Base-by-base conservation (phyloP, 53 echinoderm and acorn worm genomes). In the Henricia sp. region DNA sequence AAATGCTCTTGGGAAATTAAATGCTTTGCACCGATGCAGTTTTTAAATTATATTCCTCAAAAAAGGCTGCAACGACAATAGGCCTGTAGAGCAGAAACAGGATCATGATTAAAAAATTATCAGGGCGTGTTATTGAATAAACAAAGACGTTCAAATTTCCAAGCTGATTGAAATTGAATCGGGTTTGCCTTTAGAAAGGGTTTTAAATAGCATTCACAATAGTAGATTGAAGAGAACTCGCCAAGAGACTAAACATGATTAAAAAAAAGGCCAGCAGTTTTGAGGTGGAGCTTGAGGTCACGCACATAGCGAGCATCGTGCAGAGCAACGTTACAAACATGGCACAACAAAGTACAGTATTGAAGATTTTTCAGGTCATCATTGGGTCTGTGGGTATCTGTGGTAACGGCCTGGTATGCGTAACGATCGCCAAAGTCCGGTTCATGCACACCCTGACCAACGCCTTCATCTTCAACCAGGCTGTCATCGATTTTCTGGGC, bases 401-500 rank as follows among this genome's bases (percentile, higher is more conserved):
- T 12, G 96, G 93, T 25, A 96, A 96, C 66, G n/a, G 52, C 3
- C 63, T 93, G 56, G 96, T 96, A 17, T 88, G 94, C 48, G 58
- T 91, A 39, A 88, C 91, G 16, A 91, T 96, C 62, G 78, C 85
- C 21, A 50, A 70, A 29, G 84, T 93, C 26, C 66, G 83, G 38
- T 65, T 84, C 52, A 50, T 89, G 67, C 94, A 91, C 51, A 93
- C 88, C 23, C 82, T 84, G 50, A 90, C 90, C 11, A 96, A 96
- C 57, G 86, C 89, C 42, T 93, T 96, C 52, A 96, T 96, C 68
- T 84, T 93, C 72, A 91, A 93, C 50, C 95, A 95, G 44, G 95
- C 95, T 14, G 77, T 87, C 20, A 82, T 93, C 9, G 96, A 96
- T 72, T 78, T 91, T 56, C 55, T 91, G 27, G 91, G 72, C 19